A percentile compares a stretch with the other conserved stretches of the same genome.
These are phyloP conservation scores for Labeo calbasu DNA, from an alignment of 2,797 vertebrate species.

Conservation along the genomic window DNA sequence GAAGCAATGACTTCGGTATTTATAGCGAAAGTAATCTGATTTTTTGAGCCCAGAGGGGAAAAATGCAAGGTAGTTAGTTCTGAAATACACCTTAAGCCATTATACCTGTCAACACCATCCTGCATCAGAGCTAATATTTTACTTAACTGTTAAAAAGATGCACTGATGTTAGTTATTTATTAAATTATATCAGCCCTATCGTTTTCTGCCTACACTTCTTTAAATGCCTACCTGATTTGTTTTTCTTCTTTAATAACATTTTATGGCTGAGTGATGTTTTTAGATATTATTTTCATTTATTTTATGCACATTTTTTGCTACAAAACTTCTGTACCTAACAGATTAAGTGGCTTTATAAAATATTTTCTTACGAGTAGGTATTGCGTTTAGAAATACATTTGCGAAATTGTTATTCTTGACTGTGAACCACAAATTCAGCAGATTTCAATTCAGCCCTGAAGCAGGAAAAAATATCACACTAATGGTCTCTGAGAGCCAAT, in stretches of 20 bases:
- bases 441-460: not conserved
- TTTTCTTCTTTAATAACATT: not conserved
- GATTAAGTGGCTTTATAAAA: not conserved
- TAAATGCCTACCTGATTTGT: not conserved
- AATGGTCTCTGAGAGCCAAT: not conserved
- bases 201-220: not conserved
- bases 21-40: not conserved
- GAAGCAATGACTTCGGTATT: slow-evolving; percentile 20
- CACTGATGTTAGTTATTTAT: slow-evolving; percentile 1
- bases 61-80: not conserved
- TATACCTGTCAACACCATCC: not conserved
- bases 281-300: not conserved
- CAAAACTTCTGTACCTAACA: not conserved
- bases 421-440: not conserved
- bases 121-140: slow-evolving; percentile 11
- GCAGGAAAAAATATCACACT: not conserved
- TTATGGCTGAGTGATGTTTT: not conserved
- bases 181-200: not conserved
- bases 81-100: not conserved
- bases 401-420: not conserved
- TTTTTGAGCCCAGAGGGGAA: not conserved
- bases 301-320: not conserved
- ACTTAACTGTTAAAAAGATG: not conserved
- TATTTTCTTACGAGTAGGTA: not conserved
- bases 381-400: not conserved